Percentiles rank a stretch among this genome's conserved stretches.
phyloP scores from a whole-genome alignment of 2,113 vertebrate species.

The Danio rerio region GRCz12tu NC_133184.1:30543001-30543500 shows the following conservation, averaged over 20 bases:
- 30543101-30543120: no score
- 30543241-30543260: constrained; percentile 9
- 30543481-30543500: not conserved
- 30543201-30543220: not conserved
- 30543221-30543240: constrained; percentile 2
- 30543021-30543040: not conserved
- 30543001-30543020: no score
- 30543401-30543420: constrained; percentile 20
- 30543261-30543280: constrained; percentile 2
- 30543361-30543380: constrained; percentile 11
- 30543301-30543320: constrained; percentile 53
- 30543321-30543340: constrained; percentile 30
- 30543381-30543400: constrained; percentile 23
- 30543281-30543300: constrained; percentile 1
- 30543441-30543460: constrained; percentile 31
- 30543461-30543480: constrained; percentile 17
- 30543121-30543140: no score
- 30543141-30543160: no score
- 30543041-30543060: no score
- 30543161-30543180: no score
- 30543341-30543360: constrained; percentile 35
- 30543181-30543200: not conserved
- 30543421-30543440: constrained; percentile 27
- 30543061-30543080: no score
- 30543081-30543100: no score